Base-by-base conservation (phyloP, 2,797 vertebrate genomes). In the Podarcis lilfordi region DNA sequence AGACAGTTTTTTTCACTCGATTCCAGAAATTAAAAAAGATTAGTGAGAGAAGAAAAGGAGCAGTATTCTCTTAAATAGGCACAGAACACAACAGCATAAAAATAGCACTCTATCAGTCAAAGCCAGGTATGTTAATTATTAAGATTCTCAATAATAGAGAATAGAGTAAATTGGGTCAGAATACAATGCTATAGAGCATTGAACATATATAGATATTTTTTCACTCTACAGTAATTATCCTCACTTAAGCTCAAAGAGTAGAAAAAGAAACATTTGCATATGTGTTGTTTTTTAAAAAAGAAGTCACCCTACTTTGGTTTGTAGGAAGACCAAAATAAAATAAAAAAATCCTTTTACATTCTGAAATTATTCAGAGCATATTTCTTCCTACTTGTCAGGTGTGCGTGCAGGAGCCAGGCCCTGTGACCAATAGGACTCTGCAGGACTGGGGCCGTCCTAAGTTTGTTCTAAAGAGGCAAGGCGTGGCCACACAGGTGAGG, bases 41-140 rank as follows among this genome's bases (percentile, higher is more conserved):
- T 76, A 87, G 43, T 40, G 66, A 94, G 74, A 92, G 23, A 82
- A 80, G 75, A 91, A 90, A 91, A 87, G 80, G 86, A 90, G 72
- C 0, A 89, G 81, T 7, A 55, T 89, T 93, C 50, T 80, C 35
- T 85, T 81, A 66, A 55, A 9, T 85, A 50, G 83, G 61, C 87
- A 35, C 50, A 89, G 84, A 91, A 13, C 61, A 77, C 74, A 92
- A 64, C 13, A 89, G 68, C 85, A 91, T 75, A 91, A 86, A 92
- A 72, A 94, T 23, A 50, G 64, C 59, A 89, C 27, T 85, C 55
- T 80, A 85, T 84, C 74, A 87, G 55, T 35, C 64, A 87, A 2
- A n/a, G 64, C 75, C 92, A 95, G 72, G 66, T 84, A 86, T 15
- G 71, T 25, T 61, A 88, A 93, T 82, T 92, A 88, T 5, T 40